Evolutionary conservation across 2,797 vertebrate genomes (phyloP), one percentile per base, ranked within the genome.

Genomic region (Rhynchonycteris naso): DNA sequence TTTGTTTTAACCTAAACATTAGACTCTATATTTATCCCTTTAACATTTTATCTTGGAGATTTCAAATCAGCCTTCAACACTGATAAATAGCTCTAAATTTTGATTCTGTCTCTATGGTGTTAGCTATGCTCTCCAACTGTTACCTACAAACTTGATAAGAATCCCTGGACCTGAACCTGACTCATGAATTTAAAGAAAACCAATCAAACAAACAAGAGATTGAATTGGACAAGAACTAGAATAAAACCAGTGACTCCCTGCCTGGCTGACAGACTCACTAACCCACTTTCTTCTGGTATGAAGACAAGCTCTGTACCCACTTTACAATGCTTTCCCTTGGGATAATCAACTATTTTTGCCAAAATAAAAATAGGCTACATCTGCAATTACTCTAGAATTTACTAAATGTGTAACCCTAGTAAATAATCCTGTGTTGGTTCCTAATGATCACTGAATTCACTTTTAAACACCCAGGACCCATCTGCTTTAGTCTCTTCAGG

Each of bases 41-140:
- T 92, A 96, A 93, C 88, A 93, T 93, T 96, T 76, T 69, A 85
- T 95, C 92, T 93, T 92, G 52, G 95, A 97, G 95, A 94, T 97
- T 97, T 97, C 88, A 88, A 95, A 97, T 97, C 95, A 97, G 93
- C 95, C 96, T 97, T 96, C 96, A 93, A 92, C 95, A 88, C 82
- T 96, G 95, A 92, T 43, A 75, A 50, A 78, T 63, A 86, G 85
- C 71, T 96, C 88, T 89, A 92, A 94, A 94, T 96, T 94, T 93
- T 95, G 69, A 93, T 95, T 97, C 86, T 94, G 71, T 82, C 85
- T 95, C 92, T 50, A 47, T 10, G 43, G 90, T 61, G 86, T 93
- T 93, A 91, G 94, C 92, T 96, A 71, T 69, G 82, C 82, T 92
- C 50, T 65, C 90, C 95, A 92, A 93, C 92, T 94, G 90, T 97